Percentiles rank a stretch among this genome's conserved stretches.
These are phyloP conservation scores for Gymnopithys bicolor DNA, from an alignment of 2,797 vertebrate genomes.

Conservation along the genomic window DNA sequence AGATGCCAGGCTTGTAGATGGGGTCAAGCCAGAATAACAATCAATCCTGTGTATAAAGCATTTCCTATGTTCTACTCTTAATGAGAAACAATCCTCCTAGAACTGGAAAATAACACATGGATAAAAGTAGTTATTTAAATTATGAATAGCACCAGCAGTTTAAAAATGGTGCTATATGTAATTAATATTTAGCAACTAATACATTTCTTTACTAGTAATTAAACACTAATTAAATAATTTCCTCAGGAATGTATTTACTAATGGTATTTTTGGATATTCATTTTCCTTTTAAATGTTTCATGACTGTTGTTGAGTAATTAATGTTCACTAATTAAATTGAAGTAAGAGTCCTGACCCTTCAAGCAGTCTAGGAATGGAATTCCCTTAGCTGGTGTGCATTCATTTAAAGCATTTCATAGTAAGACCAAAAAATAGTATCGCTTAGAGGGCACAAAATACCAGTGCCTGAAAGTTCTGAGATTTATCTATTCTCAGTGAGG, in stretches of 20 bases:
- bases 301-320: constrained; percentile 68
- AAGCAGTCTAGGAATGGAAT: constrained; percentile 39
- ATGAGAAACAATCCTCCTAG: neutral
- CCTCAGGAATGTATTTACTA: constrained; percentile 57
- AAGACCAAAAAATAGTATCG: neutral
- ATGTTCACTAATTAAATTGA: constrained; percentile 67
- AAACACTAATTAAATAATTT: constrained; percentile 55
- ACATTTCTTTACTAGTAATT: constrained; percentile 40
- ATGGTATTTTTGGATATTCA: constrained; percentile 47
- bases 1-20: neutral
- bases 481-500: neutral
- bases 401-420: constrained; percentile 44
- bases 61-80: neutral
- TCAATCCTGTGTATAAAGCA: neutral
- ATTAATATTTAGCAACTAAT: constrained; percentile 53
- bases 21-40: neutral
- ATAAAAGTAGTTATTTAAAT: constrained; percentile 33
- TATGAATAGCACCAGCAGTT: neutral
- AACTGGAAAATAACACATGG: constrained; percentile 19
- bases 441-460: neutral
- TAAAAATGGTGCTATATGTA: constrained; percentile 34
- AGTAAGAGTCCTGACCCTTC: constrained; percentile 50
- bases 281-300: constrained; percentile 65
- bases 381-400: constrained; percentile 35
- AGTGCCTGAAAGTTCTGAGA: neutral